Evolutionary conservation across 2,113 vertebrate species (phyloP).

Genomic region (Struthidea cinerea): DNA sequence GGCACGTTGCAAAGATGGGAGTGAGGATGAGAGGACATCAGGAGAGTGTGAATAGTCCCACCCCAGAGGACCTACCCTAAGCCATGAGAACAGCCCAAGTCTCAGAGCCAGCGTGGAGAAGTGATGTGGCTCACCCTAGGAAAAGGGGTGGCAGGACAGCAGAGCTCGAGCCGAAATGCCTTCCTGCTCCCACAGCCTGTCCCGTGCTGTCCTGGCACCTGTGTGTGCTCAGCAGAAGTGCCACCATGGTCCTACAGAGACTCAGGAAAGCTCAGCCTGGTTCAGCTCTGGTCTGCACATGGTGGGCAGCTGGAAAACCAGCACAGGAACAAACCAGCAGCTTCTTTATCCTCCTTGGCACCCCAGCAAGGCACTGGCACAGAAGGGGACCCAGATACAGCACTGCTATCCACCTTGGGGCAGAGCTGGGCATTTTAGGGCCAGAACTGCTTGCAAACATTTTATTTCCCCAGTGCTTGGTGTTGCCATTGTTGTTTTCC

Average conservation of each 20-base stretch:
- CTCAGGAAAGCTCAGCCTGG: background rate
- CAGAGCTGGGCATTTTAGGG: background rate
- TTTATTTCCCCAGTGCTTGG: background rate
- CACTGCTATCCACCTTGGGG: background rate
- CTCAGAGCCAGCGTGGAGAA: background rate
- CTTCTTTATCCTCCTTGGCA: background rate
- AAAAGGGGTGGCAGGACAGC: background rate
- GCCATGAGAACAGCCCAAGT: background rate
- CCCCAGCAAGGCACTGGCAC: background rate
- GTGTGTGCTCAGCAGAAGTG: background rate
- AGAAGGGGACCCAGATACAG: background rate
- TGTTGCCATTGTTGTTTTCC: background rate
- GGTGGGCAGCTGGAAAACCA: background rate
- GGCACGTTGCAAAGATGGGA: background rate
- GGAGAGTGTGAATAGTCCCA: background rate
- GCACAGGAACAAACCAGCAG: background rate
- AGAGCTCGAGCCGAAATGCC: background rate
- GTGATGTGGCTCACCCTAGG: background rate
- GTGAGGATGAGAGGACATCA: background rate
- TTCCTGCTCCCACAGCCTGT: background rate
- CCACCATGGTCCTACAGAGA: background rate
- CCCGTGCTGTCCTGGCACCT: fast-evolving
- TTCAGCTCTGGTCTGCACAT: background rate
- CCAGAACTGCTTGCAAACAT: background rate
- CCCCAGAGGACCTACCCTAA: background rate